These are phyloP conservation scores for Pelosia muscerda DNA, from an alignment of 2,888 invertebrate species.

Conservation along the genomic window DNA sequence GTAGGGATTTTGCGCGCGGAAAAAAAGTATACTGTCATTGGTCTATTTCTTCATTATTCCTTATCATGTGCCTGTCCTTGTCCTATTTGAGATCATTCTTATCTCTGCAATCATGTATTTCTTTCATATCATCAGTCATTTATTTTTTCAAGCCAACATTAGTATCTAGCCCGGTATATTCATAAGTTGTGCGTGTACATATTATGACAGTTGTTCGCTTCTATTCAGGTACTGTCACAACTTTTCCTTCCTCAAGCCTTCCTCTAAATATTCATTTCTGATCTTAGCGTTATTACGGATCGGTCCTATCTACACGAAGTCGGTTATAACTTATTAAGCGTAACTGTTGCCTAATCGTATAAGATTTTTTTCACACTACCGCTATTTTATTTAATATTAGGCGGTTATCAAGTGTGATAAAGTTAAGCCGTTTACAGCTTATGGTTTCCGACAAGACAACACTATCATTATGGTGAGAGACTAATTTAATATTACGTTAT, in stretches of 20 bases:
- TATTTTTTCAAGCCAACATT: too few relatives aligned
- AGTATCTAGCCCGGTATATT: too few relatives aligned
- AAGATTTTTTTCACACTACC: neutral
- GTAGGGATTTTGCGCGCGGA: too few relatives aligned
- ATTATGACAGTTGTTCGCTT: too few relatives aligned
- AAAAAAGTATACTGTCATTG: too few relatives aligned
- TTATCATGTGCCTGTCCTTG: neutral
- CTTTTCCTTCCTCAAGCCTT: too few relatives aligned
- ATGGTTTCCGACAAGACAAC: constrained; percentile 23
- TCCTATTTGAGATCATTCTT: neutral
- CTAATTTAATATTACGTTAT: neutral
- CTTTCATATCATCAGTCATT: neutral
- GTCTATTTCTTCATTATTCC: neutral
- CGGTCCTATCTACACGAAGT: neutral
- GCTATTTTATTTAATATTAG: neutral
- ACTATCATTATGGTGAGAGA: neutral
- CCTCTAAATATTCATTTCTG: neutral
- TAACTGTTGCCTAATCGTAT: neutral
- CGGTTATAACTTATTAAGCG: too few relatives aligned
- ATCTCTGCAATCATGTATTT: too few relatives aligned
- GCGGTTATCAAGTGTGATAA: constrained; percentile 3
- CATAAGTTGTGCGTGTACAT: too few relatives aligned
- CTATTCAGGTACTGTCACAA: too few relatives aligned
- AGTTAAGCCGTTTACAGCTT: constrained; percentile 27
- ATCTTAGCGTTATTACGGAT: neutral